A percentile compares a stretch with the other conserved stretches of the same genome.
Evolutionary conservation across 2,888 invertebrate species (phyloP).

Genomic region (Plemyria rubiginata): DNA sequence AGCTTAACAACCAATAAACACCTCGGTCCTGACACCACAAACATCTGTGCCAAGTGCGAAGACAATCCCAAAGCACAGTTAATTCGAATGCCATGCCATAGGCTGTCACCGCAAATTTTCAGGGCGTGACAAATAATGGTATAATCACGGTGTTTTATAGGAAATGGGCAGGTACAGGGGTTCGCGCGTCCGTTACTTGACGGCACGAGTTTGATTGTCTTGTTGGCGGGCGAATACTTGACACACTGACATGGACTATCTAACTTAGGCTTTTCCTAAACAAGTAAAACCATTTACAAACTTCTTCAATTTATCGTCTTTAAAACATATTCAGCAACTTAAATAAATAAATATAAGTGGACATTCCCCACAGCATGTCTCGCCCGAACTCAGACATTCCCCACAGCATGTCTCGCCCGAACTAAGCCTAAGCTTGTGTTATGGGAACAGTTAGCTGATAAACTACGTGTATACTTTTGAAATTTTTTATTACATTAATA

Average conservation of each 20-base stretch:
- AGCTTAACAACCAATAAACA: constrained; percentile 7
- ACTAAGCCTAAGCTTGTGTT: too few species aligned
- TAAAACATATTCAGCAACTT: too few species aligned
- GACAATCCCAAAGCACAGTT: constrained; percentile 42
- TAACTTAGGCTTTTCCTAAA: not conserved
- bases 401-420: too few species aligned
- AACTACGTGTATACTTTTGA: too few species aligned
- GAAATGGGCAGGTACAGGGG: constrained; percentile 31
- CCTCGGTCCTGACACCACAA: constrained; percentile 39
- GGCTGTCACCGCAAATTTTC: constrained; percentile 54
- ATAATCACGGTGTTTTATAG: constrained; percentile 47
- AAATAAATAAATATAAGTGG: too few species aligned
- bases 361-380: too few species aligned
- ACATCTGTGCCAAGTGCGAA: constrained; percentile 40
- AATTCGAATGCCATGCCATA: constrained; percentile 40
- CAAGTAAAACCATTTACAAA: too few species aligned
- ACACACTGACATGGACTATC: constrained; percentile 10
- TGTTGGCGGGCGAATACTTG: constrained; percentile 14
- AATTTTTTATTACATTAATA: too few species aligned
- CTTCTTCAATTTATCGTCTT: too few species aligned
- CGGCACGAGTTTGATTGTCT: constrained; percentile 39
- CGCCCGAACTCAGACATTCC: too few species aligned
- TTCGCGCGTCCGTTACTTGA: constrained; percentile 36
- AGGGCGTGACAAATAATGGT: constrained; percentile 63
- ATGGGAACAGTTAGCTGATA: too few species aligned